Evolutionary conservation across 2,797 vertebrate genomes (phyloP).

Genomic region (Pteropus rufus): DNA sequence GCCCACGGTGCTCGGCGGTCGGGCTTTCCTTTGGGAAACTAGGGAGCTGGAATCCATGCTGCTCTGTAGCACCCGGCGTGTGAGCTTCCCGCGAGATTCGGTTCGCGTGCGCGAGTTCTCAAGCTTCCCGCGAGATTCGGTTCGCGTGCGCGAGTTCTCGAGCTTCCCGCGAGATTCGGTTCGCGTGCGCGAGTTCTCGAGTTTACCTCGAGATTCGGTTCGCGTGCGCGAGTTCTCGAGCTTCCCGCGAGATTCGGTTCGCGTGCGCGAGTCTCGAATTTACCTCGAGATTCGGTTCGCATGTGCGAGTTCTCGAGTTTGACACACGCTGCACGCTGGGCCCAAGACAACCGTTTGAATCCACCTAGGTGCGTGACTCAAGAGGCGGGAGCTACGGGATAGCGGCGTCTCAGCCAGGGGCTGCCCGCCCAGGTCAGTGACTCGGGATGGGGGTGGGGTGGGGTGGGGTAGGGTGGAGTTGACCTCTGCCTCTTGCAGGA

Average conservation of each 20-base stretch:
- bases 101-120: neutral
- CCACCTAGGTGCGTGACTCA: fast-evolving
- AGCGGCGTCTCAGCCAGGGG: neutral
- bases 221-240: too few species aligned
- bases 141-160: neutral
- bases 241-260: too few species aligned
- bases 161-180: too few species aligned
- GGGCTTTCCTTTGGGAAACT: neutral
- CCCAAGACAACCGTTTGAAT: neutral
- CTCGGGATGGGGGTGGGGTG: neutral
- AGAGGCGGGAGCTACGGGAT: neutral
- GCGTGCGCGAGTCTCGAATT: neutral
- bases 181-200: neutral
- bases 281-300: neutral
- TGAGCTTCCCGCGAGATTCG: neutral
- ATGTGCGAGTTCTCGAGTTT: neutral
- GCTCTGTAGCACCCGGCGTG: too few species aligned
- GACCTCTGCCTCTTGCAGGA: neutral
- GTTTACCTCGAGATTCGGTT: too few species aligned
- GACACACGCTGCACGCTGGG: neutral
- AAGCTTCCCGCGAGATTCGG: too few species aligned
- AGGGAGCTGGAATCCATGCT: neutral
- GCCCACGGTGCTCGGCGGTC: neutral
- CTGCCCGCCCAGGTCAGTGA: too few species aligned
- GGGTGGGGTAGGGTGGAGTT: too few species aligned